Base-by-base conservation (phyloP, 2,888 invertebrate genomes). In the Amphipyra tragopoginis region DNA sequence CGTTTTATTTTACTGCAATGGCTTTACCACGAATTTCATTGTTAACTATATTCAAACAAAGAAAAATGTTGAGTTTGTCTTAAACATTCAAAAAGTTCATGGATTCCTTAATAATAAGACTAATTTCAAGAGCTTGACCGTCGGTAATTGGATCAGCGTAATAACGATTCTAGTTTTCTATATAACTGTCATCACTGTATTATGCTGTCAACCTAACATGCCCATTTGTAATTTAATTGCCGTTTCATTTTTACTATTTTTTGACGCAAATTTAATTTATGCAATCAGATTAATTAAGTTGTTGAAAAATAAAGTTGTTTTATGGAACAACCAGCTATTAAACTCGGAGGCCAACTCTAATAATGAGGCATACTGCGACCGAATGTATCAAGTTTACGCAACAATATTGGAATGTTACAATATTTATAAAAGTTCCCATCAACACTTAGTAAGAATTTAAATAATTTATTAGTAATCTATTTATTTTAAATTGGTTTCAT, bases 321-420 rank as follows among this genome's bases (percentile, higher is more conserved):
- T 72, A 2, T 72, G 72, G 72, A 72, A 56, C 56, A n/a, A 15
- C 14, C n/a, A 64, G 11, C 43, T 29, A 21, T 33, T 73, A 26
- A 13, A 42, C 1, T 36, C 0, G 14, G 9, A 34, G 10, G 2
- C 13, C 33, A n/a, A 48, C 11, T 5, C 9, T 0, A 3, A 29
- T 0, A 14, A n/a, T 21, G 9, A 42, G 21, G 8, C n/a, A 10
- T 11, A 42, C 34, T 50, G 33, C 8, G 11, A 40, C 8, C 44
- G 36, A 50, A 29, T 74, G 33, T 69, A 65, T 42, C 8, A 60
- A 15, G 50, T 39, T 39, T 68, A 43, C 8, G 15, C 9, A 5
- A n/a, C 47, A 8, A 54, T 66, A 26, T 13, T 68, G 38, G 40
- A 58, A 11, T 72, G 66, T 29, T 71, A 65, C 40, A n/a, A 42